Conservation (phyloP, 2,113 vertebrate species). For the Macrotis lagotis region DNA sequence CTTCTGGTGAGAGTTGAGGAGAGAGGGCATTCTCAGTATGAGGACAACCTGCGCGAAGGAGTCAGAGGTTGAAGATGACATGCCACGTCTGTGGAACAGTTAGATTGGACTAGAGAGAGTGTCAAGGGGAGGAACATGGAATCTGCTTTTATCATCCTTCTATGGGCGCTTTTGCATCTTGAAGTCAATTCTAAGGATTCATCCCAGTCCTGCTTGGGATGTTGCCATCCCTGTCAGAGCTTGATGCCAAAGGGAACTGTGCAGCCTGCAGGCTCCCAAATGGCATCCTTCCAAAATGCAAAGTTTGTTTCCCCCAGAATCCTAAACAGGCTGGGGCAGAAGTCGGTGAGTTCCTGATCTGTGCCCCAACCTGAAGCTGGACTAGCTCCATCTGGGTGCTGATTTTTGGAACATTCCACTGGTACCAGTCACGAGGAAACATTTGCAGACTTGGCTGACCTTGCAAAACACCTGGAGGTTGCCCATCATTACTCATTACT, state of each 20-base stretch:
- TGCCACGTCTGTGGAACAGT: not conserved
- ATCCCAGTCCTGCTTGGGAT: not conserved
- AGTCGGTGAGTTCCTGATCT: not conserved
- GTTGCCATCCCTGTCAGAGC: too few species aligned
- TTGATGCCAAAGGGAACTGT: not conserved
- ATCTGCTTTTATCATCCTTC: not conserved
- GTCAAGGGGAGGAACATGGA: not conserved
- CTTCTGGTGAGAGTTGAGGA: not conserved
- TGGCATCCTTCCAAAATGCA: not conserved
- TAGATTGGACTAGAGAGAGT: not conserved
- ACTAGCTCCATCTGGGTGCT: not conserved
- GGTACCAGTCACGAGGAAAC: not conserved
- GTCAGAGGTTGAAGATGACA: not conserved
- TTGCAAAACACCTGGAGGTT: not conserved
- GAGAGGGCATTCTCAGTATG: not conserved
- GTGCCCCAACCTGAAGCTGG: not conserved
- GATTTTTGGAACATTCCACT: not conserved
- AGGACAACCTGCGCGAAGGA: not conserved
- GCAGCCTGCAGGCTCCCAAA: not conserved
- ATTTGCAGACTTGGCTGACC: not conserved
- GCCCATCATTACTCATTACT: not conserved
- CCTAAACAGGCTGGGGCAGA: not conserved
- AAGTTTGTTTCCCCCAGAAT: conserved; percentile 13
- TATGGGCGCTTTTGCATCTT: not conserved
- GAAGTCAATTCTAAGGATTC: not conserved